Evolutionary conservation across 2,113 vertebrate species (phyloP), one percentile per base, ranked within the genome.

Genomic region (Mixornis gularis): DNA sequence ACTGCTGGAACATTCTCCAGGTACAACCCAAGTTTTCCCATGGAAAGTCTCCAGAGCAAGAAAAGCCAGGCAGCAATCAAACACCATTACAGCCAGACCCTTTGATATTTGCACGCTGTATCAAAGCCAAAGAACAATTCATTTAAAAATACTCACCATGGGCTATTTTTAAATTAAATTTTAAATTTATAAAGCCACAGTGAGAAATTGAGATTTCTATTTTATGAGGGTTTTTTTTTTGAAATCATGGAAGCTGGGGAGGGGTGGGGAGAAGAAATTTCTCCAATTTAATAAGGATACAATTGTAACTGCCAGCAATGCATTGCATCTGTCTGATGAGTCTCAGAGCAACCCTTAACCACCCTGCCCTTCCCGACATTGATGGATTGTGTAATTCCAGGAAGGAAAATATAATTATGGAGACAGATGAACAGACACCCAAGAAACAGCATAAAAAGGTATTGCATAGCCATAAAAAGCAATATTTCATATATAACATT

Each of bases 361-460:
- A 80, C 29, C 40, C 85, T 95, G 95, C 89, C 94, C 95, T 94
- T 87, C 89, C 69, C 1, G 60, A 91, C 94, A 87, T 26, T 95
- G 95, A 96, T 80, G 90, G 94, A 96, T 95, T 69, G 74, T 84
- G 40, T 90, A 88, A 96, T 96, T 96, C 95, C 94, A 93, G 78
- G 83, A 96, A 96, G 78, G 84, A 95, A 95, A 95, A 95, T 86
- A 89, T 94, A 92, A 95, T 95, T 93, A 95, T 72, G 53, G 92
- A 97, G 93, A 96, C 89, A 96, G 93, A 96, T 93, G 92, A 96
- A 94, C 70, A 89, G 92, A 94, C 89, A 94, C 40, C 85, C 72
- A 86, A 89, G 94, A 95, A 96, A 94, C 89, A 90, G 91, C 91
- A 84, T 78, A 62, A 93, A 85, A 92, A 87, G 76, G 90, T 58